These are phyloP conservation scores for Trissonchulus latispiculum DNA, from an alignment of 2,888 invertebrate genomes.

Conservation along the genomic window DNA sequence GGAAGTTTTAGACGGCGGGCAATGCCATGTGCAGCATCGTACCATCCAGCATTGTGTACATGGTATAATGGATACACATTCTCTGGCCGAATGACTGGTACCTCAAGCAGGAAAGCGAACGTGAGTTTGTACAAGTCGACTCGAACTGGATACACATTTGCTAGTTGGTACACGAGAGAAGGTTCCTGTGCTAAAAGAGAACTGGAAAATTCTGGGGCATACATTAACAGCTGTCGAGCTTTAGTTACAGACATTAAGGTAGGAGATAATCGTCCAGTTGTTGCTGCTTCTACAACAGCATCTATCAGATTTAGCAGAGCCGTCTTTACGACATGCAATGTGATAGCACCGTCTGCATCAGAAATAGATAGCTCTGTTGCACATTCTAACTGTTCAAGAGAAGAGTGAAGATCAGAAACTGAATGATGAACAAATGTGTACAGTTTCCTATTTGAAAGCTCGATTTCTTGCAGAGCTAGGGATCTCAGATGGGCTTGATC, in stretches of 20 bases:
- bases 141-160: not conserved
- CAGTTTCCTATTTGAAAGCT: not conserved
- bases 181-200: not conserved
- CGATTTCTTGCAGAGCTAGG: not conserved
- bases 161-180: not conserved
- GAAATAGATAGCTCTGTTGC: not conserved
- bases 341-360: not conserved
- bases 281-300: not conserved
- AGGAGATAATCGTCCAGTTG: not conserved
- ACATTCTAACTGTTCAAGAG: not conserved
- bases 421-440: not conserved
- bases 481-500: not conserved
- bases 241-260: not conserved
- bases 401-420: not conserved
- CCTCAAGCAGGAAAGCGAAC: not conserved
- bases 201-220: not conserved
- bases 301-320: not conserved
- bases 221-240: not conserved
- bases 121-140: not conserved
- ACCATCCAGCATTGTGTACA: not conserved
- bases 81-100: not conserved
- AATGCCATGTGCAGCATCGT: too few species aligned
- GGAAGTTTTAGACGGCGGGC: not conserved
- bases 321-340: not conserved
- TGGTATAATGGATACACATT: not conserved